Evolutionary conservation across 2,888 invertebrate species (phyloP), one percentile per base, ranked within the genome.

Genomic region (Halictus ligatus): DNA sequence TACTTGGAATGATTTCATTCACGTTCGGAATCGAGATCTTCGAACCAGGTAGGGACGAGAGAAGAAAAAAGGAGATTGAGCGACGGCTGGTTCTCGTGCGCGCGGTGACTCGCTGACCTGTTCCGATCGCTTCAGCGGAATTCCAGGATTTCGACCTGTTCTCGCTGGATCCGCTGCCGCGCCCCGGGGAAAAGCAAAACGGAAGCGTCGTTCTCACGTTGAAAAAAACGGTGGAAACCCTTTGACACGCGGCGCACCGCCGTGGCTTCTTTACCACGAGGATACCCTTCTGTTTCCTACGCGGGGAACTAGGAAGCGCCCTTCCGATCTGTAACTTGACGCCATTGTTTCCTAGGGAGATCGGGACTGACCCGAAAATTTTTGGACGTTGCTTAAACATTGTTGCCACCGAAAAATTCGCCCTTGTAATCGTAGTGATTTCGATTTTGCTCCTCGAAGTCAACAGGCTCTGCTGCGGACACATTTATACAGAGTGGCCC

Each of bases 201-300:
- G 46, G 69, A 80, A 58, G 77, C n/a, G 25, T 54, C 67, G 81
- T 80, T 89, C 86, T 89, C 88, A 78, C 73, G 86, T 77, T 54
- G 76, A 77, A 81, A 84, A 84, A 80, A 80, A 84, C 13, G 50
- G 18, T 79, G 18, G 81, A 89, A 86, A 88, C 88, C 81, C 75
- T 84, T 86, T 88, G 87, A 79, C 83, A 74, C 76, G 35, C 69
- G 58, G 7, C 50, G 81, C 84, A 85, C 40, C 50, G 60, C 64
- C 58, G 73, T 77, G 91, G 87, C 86, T 90, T 91, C 90, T 75
- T 86, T 85, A 82, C 87, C 90, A 88, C 87, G 89, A 75, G 88
- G 88, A 88, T 89, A 88, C 73, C 84, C 60, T 88, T 88, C 78
- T 84, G 83, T 90, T 88, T 87, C 81, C 82, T 64, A 54, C 75